Conservation (phyloP, 2,113 vertebrate species). For the Tauraco erythrolophus region DNA sequence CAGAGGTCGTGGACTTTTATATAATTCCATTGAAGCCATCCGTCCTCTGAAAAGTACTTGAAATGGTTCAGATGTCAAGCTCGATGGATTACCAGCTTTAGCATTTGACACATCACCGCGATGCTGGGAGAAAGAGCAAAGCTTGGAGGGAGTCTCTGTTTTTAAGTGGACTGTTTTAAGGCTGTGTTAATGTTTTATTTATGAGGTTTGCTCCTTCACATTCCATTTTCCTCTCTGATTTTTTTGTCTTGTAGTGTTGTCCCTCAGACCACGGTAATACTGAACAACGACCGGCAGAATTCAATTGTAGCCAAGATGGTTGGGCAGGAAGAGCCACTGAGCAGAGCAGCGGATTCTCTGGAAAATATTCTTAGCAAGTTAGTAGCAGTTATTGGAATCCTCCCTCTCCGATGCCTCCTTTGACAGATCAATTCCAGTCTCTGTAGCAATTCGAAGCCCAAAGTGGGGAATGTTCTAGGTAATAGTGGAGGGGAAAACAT, state of each 20-base stretch:
- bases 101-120: not conserved
- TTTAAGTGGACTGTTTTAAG: not conserved
- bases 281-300: conserved; percentile 89
- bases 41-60: not conserved
- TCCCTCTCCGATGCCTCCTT: not conserved
- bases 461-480: not conserved
- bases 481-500: not conserved
- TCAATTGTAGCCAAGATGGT: conserved; percentile 85
- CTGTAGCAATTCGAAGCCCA: not conserved
- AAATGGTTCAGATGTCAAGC: not conserved
- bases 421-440: not conserved
- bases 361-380: conserved; percentile 97
- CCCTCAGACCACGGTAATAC: conserved; percentile 96
- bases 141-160: not conserved
- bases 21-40: not conserved
- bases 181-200: not conserved
- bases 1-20: not conserved
- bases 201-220: not conserved
- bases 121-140: not conserved
- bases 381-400: conserved; percentile 62
- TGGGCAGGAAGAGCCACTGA: conserved; percentile 84
- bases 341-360: conserved; percentile 85
- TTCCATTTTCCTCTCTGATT: conserved; percentile 56
- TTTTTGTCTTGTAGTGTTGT: conserved; percentile 85
- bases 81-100: not conserved